phyloP scores from a whole-genome alignment of 2,113 vertebrate genomes.

The Isichthys henryi region DNA sequence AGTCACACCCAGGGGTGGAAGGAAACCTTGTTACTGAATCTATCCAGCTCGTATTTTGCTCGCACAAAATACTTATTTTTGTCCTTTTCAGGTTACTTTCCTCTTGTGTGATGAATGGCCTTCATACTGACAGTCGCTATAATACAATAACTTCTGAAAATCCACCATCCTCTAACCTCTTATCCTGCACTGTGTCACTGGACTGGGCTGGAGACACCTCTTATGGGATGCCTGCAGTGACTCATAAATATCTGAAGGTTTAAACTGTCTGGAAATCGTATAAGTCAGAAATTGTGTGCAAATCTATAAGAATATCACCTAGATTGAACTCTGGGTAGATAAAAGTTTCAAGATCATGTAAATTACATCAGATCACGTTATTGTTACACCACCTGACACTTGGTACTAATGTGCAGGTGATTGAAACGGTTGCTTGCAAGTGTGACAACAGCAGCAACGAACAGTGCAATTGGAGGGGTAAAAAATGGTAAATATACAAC shows the following conservation, averaged over 20 bases:
- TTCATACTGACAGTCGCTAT: not conserved
- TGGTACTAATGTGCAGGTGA: not conserved
- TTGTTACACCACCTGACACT: not conserved
- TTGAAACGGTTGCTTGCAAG: not conserved
- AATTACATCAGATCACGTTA: not conserved
- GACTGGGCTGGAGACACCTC: not conserved
- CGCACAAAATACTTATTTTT: not conserved
- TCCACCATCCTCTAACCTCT: not conserved
- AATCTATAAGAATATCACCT: not conserved
- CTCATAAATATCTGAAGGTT: not conserved
- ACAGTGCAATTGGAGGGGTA: not conserved
- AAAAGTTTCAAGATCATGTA: not conserved
- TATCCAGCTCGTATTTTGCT: not conserved
- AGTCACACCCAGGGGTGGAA: not conserved
- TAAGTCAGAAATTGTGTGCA: not conserved
- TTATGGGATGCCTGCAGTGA: not conserved
- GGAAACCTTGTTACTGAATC: not conserved
- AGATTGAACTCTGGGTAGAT: not conserved
- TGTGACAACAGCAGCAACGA: not conserved
- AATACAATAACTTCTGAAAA: not conserved
- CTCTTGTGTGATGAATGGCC: not conserved
- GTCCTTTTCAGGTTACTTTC: not conserved
- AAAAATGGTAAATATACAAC: not conserved
- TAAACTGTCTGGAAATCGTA: not conserved
- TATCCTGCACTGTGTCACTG: not conserved